Evolutionary conservation across 2,797 vertebrate species (phyloP).

Genomic region (Hoplostethus atlanticus): DNA sequence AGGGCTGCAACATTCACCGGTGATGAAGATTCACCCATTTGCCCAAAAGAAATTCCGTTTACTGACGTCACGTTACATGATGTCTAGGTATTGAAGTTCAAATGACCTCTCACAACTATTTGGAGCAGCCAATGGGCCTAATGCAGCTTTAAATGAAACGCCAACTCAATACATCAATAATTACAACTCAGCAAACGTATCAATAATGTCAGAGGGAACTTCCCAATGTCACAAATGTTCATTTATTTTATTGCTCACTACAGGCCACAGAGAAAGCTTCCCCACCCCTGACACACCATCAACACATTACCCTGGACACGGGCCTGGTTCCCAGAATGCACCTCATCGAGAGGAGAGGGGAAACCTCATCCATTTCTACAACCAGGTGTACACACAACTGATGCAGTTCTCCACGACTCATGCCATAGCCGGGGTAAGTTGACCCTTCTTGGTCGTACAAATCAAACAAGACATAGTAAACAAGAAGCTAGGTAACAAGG

Average conservation of each 20-base stretch:
- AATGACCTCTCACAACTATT: too few species aligned
- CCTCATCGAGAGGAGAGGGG: slow-evolving; percentile 81
- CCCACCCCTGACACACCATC: slow-evolving; percentile 83
- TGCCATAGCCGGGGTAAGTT: slow-evolving; percentile 36
- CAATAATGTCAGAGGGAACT: background rate
- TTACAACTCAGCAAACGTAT: background rate
- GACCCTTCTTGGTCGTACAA: background rate
- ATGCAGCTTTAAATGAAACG: too few species aligned
- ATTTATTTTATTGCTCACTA: background rate
- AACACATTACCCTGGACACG: slow-evolving; percentile 76
- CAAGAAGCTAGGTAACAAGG: background rate
- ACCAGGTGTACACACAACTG: slow-evolving; percentile 83
- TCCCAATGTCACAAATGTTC: too few species aligned
- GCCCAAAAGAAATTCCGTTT: too few species aligned
- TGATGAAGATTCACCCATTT: too few species aligned
- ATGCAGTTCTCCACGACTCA: slow-evolving; percentile 73
- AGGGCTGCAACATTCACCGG: too few species aligned
- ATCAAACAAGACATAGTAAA: background rate
- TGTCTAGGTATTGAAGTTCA: too few species aligned
- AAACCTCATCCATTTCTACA: slow-evolving; percentile 90
- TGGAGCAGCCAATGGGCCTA: too few species aligned
- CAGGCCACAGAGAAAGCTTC: slow-evolving; percentile 75
- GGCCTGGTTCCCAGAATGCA: background rate
- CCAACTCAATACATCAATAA: too few species aligned
- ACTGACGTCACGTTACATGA: too few species aligned